These are phyloP conservation scores for Hyla sarda DNA, from an alignment of 2,113 vertebrate species.

Conservation along the genomic window DNA sequence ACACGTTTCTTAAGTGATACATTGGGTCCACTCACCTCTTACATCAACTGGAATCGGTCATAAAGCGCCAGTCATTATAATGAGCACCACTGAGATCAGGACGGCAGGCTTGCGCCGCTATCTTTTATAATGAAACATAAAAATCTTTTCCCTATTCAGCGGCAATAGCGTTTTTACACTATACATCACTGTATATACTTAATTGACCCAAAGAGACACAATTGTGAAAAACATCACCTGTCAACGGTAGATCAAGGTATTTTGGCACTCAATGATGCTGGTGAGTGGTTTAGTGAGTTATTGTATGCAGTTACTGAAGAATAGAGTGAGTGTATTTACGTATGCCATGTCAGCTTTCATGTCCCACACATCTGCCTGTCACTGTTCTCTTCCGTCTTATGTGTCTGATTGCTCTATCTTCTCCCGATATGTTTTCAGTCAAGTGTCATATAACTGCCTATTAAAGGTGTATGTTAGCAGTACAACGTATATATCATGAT, in stretches of 20 bases:
- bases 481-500: background rate
- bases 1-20: background rate
- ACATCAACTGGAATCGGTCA: slow-evolving; percentile 12
- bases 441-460: background rate
- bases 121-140: slow-evolving; percentile 4
- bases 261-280: background rate
- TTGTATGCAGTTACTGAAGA: slow-evolving; percentile 1
- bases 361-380: slow-evolving; percentile 28
- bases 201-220: slow-evolving; percentile 46
- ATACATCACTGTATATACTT: slow-evolving; percentile 11
- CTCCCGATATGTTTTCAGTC: background rate
- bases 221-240: slow-evolving; percentile 34
- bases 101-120: background rate
- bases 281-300: slow-evolving; percentile 27
- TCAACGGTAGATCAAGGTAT: slow-evolving; percentile 19
- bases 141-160: background rate
- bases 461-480: background rate
- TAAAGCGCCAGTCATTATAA: slow-evolving; percentile 39
- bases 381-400: background rate
- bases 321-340: slow-evolving; percentile 5
- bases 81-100: slow-evolving; percentile 32
- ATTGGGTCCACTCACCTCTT: slow-evolving; percentile 1
- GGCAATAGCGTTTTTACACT: background rate
- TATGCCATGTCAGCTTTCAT: background rate
- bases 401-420: slow-evolving; percentile 6